Percentiles rank a stretch among this genome's conserved stretches.
Evolutionary conservation across 2,113 vertebrate genomes (phyloP).

Genomic region (Cinclus mexicanus): DNA sequence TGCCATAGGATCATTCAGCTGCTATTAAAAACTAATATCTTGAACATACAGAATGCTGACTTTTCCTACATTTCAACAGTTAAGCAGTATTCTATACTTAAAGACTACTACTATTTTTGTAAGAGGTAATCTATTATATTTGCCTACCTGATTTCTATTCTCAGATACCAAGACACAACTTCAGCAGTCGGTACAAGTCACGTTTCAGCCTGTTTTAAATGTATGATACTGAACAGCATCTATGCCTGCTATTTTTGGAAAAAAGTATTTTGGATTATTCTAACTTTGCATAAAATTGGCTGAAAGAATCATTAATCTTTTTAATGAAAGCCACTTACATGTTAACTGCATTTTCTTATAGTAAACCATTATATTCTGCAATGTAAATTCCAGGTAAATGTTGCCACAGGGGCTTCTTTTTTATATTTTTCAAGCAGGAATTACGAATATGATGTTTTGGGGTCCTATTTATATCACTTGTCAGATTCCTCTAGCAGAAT

Average conservation of each 20-base stretch:
- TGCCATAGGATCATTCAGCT: conserved; percentile 82
- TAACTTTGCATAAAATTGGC: conserved; percentile 79
- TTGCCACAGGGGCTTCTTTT: conserved; percentile 63
- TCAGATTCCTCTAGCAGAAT: conserved; percentile 64
- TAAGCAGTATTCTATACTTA: conserved; percentile 81
- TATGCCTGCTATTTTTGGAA: conserved; percentile 77
- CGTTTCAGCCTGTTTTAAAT: conserved; percentile 70
- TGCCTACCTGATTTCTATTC: conserved; percentile 77
- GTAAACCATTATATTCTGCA: conserved; percentile 74
- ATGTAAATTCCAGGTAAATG: conserved; percentile 65
- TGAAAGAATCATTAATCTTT: conserved; percentile 72
- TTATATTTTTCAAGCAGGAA: conserved; percentile 72
- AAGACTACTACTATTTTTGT: conserved; percentile 88
- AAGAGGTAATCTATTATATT: conserved; percentile 78
- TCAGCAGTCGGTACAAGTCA: conserved; percentile 80
- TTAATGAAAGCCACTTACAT: conserved; percentile 74
- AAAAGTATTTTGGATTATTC: conserved; percentile 78
- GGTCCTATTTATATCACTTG: conserved; percentile 66
- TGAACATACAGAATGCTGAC: conserved; percentile 84
- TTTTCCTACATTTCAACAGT: conserved; percentile 81
- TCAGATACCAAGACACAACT: conserved; percentile 75
- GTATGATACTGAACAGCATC: conserved; percentile 76
- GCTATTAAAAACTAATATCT: conserved; percentile 85
- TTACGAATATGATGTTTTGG: conserved; percentile 56
- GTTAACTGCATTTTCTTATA: conserved; percentile 77